Evolutionary conservation across 2,113 vertebrate species (phyloP).

Genomic region (Rhodinocichla rosea): DNA sequence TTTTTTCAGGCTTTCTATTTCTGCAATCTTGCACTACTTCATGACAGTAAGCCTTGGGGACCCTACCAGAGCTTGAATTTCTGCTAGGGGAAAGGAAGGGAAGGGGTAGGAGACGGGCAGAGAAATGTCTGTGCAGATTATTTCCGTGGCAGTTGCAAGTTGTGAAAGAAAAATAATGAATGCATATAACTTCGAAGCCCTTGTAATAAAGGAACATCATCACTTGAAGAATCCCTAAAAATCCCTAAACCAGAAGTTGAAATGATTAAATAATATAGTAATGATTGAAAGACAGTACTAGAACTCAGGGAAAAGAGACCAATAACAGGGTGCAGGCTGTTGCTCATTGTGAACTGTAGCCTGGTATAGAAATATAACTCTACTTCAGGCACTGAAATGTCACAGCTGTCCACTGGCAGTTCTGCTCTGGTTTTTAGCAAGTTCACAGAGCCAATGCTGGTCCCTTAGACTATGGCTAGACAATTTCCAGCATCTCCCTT

Average conservation of each 20-base stretch:
- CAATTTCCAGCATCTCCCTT: background rate
- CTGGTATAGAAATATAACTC: background rate
- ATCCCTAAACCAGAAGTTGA: background rate
- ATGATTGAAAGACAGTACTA: background rate
- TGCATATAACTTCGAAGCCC: background rate
- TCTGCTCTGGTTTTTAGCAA: background rate
- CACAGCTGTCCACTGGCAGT: background rate
- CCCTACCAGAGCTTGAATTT: background rate
- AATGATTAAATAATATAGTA: background rate
- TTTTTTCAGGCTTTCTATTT: background rate
- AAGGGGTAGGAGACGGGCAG: accelerated
- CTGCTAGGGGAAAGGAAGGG: background rate
- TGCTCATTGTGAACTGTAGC: background rate
- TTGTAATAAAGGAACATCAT: background rate
- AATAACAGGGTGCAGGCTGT: background rate
- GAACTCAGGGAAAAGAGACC: background rate
- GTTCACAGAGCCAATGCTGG: background rate
- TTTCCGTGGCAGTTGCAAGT: background rate
- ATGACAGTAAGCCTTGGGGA: background rate
- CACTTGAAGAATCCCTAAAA: background rate
- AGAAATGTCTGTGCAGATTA: background rate
- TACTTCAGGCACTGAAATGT: background rate
- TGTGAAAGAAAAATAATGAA: background rate
- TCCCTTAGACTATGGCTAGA: too few species aligned
- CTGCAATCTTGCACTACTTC: background rate